phyloP scores from a whole-genome alignment of 1,140 invertebrate species.

The Drosophila sturtevanti region DNA sequence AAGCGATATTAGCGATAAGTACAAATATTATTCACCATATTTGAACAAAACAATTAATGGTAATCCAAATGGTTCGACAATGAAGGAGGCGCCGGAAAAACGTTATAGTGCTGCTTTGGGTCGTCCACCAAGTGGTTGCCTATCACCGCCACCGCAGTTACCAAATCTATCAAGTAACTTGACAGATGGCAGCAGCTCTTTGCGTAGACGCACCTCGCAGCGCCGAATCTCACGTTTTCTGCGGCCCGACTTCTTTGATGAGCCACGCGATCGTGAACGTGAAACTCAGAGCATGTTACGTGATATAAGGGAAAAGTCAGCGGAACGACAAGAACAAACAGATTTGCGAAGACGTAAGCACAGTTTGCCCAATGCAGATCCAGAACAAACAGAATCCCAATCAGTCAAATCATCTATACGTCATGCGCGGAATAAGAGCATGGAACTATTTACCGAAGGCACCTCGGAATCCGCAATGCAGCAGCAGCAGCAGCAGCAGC shows the following conservation, averaged over 20 bases:
- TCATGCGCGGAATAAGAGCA: slow-evolving; percentile 75
- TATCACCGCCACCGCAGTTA: slow-evolving; percentile 63
- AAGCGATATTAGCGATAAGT: slow-evolving; percentile 78
- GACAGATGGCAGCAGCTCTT: slow-evolving; percentile 57
- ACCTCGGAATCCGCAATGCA: not conserved
- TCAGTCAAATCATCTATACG: slow-evolving; percentile 28
- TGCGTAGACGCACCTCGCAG: slow-evolving; percentile 83
- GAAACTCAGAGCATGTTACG: slow-evolving; percentile 85
- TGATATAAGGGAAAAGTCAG: slow-evolving; percentile 86
- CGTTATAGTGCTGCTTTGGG: slow-evolving; percentile 64
- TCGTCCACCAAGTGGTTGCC: slow-evolving; percentile 80
- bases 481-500: no score
- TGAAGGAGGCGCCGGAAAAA: slow-evolving; percentile 48
- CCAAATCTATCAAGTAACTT: slow-evolving; percentile 16
- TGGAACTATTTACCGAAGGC: slow-evolving; percentile 62
- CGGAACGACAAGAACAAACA: slow-evolving; percentile 37
- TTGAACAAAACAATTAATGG: slow-evolving; percentile 64
- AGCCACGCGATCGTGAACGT: slow-evolving; percentile 88
- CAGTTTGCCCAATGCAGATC: slow-evolving; percentile 63
- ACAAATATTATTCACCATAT: slow-evolving; percentile 81
- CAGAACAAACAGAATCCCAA: slow-evolving; percentile 12
- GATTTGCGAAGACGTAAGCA: slow-evolving; percentile 63
- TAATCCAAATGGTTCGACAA: not conserved
- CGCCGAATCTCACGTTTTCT: slow-evolving; percentile 88
- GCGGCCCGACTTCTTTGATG: slow-evolving; percentile 90